These are phyloP conservation scores for Heteropelma amictum DNA, from an alignment of 2,888 invertebrate species.

Conservation along the genomic window DNA sequence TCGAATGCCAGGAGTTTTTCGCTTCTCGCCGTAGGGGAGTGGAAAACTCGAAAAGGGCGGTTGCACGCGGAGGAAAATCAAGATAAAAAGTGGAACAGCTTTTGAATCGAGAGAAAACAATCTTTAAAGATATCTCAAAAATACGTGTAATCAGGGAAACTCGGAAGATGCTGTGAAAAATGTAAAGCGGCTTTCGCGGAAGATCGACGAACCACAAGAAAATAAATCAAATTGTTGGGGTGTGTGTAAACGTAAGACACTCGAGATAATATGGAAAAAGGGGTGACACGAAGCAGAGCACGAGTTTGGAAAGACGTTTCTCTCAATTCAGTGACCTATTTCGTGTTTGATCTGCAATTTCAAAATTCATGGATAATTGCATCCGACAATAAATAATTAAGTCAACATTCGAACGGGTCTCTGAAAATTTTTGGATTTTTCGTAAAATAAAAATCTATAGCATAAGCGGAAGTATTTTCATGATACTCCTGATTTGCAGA, in stretches of 20 bases:
- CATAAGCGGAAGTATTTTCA: no score
- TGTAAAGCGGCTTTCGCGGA: conserved; percentile 39
- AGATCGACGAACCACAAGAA: conserved; percentile 36
- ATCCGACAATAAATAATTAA: no score
- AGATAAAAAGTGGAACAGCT: no score
- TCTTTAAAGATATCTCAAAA: no score
- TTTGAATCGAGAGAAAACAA: no score
- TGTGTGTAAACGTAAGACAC: no score
- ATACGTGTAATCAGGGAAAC: conserved; percentile 3
- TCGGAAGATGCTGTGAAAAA: conserved; percentile 9
- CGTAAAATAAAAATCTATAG: no score
- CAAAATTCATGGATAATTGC: no score
- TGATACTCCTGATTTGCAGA: no score
- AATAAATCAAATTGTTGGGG: conserved; percentile 48
- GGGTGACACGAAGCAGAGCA: conserved; percentile 16
- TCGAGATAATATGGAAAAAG: neutral
- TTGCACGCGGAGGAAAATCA: no score
- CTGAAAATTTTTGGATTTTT: no score
- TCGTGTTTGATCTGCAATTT: neutral
- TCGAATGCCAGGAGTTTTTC: neutral
- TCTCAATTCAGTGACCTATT: neutral
- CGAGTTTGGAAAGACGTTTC: conserved; percentile 3
- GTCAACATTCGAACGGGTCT: no score
- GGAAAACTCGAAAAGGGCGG: neutral
- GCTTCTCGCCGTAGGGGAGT: neutral